phyloP scores from a whole-genome alignment of 2,113 vertebrate species.

The Thomomys bottae region DNA sequence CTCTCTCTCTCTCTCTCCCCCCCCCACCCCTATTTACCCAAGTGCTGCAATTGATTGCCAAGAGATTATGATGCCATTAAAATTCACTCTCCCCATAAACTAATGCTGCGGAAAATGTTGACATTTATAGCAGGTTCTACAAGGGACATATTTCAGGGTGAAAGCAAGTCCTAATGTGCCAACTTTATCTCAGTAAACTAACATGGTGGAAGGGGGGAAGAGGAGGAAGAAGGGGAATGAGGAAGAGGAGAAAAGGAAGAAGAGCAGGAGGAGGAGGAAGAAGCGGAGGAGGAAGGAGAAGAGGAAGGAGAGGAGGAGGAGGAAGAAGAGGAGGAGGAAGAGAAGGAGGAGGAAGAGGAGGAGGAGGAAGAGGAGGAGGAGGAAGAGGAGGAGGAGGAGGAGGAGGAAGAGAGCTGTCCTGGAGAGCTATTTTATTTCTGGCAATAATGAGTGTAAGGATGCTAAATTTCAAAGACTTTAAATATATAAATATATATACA shows the following conservation, averaged over 20 bases:
- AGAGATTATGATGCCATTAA: constrained; percentile 89
- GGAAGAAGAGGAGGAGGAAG: no score
- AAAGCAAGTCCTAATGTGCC: constrained; percentile 88
- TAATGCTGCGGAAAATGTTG: constrained; percentile 87
- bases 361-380: no score
- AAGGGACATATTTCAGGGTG: constrained; percentile 90
- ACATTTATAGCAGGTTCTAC: constrained; percentile 89
- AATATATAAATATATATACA: background rate
- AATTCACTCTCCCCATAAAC: constrained; percentile 90
- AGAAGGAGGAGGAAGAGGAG: no score
- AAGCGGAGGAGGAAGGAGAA: no score
- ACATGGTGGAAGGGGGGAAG: constrained; percentile 82
- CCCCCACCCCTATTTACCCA: constrained; percentile 69
- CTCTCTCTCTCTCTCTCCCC: constrained; percentile 56
- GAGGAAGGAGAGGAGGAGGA: no score
- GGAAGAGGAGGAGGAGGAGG: constrained; percentile 55
- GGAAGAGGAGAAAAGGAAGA: no score
- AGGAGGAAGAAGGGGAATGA: no score
- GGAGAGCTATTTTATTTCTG: constrained; percentile 88
- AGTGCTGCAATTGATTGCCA: constrained; percentile 87
- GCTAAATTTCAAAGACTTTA: constrained; percentile 90
- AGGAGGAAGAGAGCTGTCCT: constrained; percentile 82
- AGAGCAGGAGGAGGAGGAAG: no score
- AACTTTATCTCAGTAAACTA: constrained; percentile 91
- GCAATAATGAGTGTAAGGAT: constrained; percentile 89